Evolutionary conservation across 2,888 invertebrate genomes (phyloP), one percentile per base, ranked within the genome.

Genomic region (Tachina fera): DNA sequence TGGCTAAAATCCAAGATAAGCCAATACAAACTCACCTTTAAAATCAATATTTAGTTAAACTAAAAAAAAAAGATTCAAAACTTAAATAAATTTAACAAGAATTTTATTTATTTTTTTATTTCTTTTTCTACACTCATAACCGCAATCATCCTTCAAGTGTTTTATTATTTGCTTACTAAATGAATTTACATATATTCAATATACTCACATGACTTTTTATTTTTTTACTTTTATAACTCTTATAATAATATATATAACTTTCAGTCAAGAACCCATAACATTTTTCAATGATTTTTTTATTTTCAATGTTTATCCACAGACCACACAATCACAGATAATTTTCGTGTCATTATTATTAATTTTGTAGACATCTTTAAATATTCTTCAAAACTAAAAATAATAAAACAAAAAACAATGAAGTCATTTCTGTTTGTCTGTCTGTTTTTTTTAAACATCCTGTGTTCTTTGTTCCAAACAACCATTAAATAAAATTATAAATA

Each of bases 381-480:
- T 41, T 43, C 14, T 45, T 47, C 8, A 10, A 56, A 58, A 45
- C 9, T 39, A 31, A 53, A 56, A 53, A 14, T 8, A 43, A 49
- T 22, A 16, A 45, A 45, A 9, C 6, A 41, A 49, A 22, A n/a
- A 60, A 22, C 13, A 56, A 39, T 77, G 77, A 67, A 70, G 70
- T 53, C 19, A 51, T 41, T 60, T 74, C 13, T 60, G 9, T 45
- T 47, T 31, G 43, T 53, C 31, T 31, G 53, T 63, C 45, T 45
- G 19, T 70, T 9, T 22, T 13, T 45, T 53, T 47, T 22, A n/a
- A 67, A 72, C 81, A 84, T 84, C 81, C 81, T 85, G 84, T 81
- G 41, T 16, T 77, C 72, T 77, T 80, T 81, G 80, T 81, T 77
- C 80, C 80, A 13, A 51, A 47, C 39, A 53, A 31, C 45, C 63